Base-by-base conservation (phyloP, 2,888 invertebrate genomes). In the Melinopterus prodromus region DNA sequence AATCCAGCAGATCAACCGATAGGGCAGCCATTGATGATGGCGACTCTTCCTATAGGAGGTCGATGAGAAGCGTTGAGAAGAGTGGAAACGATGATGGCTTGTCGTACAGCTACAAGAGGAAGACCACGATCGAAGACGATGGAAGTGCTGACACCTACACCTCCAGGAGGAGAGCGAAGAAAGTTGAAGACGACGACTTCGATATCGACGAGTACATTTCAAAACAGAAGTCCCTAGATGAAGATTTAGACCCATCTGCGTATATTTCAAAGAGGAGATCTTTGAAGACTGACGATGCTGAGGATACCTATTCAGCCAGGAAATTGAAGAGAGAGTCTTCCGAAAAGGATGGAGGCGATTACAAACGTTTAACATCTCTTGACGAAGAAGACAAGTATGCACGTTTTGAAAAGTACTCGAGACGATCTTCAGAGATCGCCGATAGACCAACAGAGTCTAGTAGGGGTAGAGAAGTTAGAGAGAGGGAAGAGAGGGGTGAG, bases 41-140 rank as follows among this genome's bases (percentile, higher is more conserved):
- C 77, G 83, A 84, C n/a, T 85, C 86, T 77, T 83, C 84, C 0
- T 81, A 86, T n/a, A 84, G 85, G 81, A 86, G 84, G 82, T 85
- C 86, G 0, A 80, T 86, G 9, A 85, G 82, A 81, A 86, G 85
- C 7, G 79, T 84, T 1, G 87, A 87, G 82, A 86, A 86, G 26
- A 83, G 84, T 14, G 88, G 86, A 72, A 82, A 81, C 74, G 83
- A 83, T 36, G 81, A 81, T 14, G 76, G 77, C 53, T n/a, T 70
- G 53, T 71, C 76, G 12, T 78, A 80, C 72, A 78, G 76, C 69
- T 80, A 79, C 69, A 81, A 77, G 35, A 83, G 77, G 77, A 79
- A 79, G 69, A 71, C 78, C n/a, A 69, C 71, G 7, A 78, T 71
- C 12, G 81, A 80, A 15, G 70, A 80, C 12, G 80, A 80, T 35